Base-by-base conservation (phyloP, 2,113 vertebrate species). In the Danionella cerebrum region DNA sequence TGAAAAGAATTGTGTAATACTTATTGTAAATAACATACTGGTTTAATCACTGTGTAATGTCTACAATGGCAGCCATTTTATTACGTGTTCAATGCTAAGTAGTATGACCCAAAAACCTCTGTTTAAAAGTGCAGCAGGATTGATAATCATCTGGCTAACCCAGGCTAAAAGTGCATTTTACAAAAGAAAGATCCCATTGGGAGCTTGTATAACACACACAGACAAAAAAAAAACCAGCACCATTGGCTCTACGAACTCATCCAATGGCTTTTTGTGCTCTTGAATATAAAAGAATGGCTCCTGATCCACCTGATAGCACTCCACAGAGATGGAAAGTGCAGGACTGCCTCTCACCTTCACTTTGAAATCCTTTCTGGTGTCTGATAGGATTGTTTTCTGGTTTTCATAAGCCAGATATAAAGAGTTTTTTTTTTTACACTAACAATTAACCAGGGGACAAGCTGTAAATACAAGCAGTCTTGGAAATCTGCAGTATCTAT, bases 271-370 rank as follows among this genome's bases (percentile, higher is more conserved):
- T 29, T 60, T 60, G 11, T 60, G 39, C 41, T 44, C 24, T 8
- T 44, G 6, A 27, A 60, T 36, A 60, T n/a, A 59, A 59, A 36
- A 59, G 24, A 42, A 42, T 59, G n/a, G 24, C 39, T 60, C 10
- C 57, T 44, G 24, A 29, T 29, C 24, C 5, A 60, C 44, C 25
- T 60, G 57, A 58, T 58, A 41, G 35, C 22, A 2, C 36, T 41
- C 36, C 13, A 41, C 54, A 25, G 35, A 31, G 39, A 42, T 16
- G 14, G 14, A 12, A 60, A 60, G 25, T 13, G 24, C 39, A 29
- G 14, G 14, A 19, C 39, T 60, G 57, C 22, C 38, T 41, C 11
- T 41, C 36, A 42, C 13, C 16, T 53, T 53, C 16, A 4, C 51
- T 33, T 18, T 13, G 14, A 53, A 53, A 31, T 29, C 19, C 29